A percentile compares a stretch with the other conserved stretches of the same genome.
Conservation (phyloP, 1,140 invertebrate species). For the Cydia pomonella region DNA sequence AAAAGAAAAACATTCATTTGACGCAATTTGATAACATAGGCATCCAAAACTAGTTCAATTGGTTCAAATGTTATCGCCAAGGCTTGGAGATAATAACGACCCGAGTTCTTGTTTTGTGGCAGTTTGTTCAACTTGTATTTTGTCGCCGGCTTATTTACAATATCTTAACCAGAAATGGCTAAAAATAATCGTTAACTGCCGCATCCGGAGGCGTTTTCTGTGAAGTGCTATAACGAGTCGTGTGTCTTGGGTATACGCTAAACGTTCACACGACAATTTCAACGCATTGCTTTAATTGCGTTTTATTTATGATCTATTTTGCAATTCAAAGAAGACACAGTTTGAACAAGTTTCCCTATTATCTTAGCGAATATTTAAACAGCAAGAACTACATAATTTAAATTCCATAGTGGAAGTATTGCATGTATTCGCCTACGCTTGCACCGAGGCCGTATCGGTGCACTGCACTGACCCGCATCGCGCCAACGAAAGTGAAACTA, state of each 20-base stretch:
- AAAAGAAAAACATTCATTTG: conserved; percentile 53
- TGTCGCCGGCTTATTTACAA: conserved; percentile 63
- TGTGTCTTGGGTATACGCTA: conserved; percentile 22
- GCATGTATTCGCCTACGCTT: conserved; percentile 28
- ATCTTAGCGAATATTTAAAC: conserved; percentile 20
- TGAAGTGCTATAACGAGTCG: conserved; percentile 45
- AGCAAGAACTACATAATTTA: conserved; percentile 4
- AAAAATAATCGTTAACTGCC: conserved; percentile 53
- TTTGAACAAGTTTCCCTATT: conserved; percentile 22
- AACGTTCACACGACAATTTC: conserved; percentile 36
- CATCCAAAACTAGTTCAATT: conserved; percentile 69
- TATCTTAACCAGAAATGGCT: conserved; percentile 45
- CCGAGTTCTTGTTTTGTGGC: conserved; percentile 55
- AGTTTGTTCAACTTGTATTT: conserved; percentile 74
- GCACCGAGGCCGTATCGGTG: conserved; percentile 45
- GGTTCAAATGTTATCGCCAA: conserved; percentile 68
- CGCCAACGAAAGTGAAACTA: conserved; percentile 67
- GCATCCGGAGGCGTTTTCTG: conserved; percentile 51
- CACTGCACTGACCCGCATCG: conserved; percentile 57
- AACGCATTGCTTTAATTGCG: conserved; percentile 9
- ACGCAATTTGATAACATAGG: conserved; percentile 72
- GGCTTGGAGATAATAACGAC: conserved; percentile 58
- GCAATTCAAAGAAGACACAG: neutral
- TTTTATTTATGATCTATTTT: conserved; percentile 22
- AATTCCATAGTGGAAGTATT: conserved; percentile 27